A percentile compares a stretch with the other conserved stretches of the same genome.
phyloP scores from a whole-genome alignment of 1,140 invertebrate species.

The Apis cerana region DNA sequence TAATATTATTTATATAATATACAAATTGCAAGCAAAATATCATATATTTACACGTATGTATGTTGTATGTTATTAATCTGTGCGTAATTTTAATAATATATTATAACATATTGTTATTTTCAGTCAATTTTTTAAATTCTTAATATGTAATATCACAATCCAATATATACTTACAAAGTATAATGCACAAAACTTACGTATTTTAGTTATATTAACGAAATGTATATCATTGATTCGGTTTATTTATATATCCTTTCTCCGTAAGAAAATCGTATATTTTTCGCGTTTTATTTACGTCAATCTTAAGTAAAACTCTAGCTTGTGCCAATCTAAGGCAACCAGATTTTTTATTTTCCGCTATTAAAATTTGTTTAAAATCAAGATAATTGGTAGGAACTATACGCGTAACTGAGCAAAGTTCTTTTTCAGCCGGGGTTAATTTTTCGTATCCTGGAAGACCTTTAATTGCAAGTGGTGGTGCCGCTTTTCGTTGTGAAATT shows the following conservation, averaged over 20 bases:
- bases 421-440: conserved; percentile 87
- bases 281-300: conserved; percentile 96
- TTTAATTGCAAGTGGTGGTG: conserved; percentile 88
- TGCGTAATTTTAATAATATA: not conserved
- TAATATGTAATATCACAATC: conserved; percentile 47
- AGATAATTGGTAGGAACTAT: conserved; percentile 89
- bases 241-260: conserved; percentile 86
- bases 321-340: conserved; percentile 88
- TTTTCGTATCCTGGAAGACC: conserved; percentile 91
- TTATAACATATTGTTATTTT: not conserved
- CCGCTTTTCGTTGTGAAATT: conserved; percentile 70
- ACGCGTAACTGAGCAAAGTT: conserved; percentile 88
- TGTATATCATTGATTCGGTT: conserved; percentile 71
- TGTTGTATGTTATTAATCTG: not conserved
- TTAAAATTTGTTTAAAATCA: conserved; percentile 88
- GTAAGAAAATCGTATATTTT: conserved; percentile 93
- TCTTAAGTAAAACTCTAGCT: conserved; percentile 91
- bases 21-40: conserved; percentile 13
- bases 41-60: conserved; percentile 2
- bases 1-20: conserved; percentile 10
- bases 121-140: conserved; percentile 5
- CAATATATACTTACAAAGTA: not conserved
- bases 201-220: not conserved
- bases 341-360: conserved; percentile 88
- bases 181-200: not conserved